These are phyloP conservation scores for Entomyzon cyanotis DNA, from an alignment of 2,113 vertebrate genomes.

Conservation along the genomic window DNA sequence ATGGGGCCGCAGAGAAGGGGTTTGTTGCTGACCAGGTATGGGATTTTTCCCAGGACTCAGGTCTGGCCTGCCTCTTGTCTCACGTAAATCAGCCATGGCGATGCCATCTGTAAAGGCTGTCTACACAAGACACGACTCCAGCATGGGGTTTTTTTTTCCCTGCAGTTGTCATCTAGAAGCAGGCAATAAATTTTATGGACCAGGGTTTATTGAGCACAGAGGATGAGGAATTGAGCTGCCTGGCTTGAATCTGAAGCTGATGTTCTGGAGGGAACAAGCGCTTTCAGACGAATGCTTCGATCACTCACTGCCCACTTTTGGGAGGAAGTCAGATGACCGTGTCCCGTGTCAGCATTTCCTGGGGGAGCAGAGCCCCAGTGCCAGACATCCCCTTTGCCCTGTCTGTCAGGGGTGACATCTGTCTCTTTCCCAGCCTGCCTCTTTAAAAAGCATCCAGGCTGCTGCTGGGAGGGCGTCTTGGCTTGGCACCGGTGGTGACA, in stretches of 20 bases:
- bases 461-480: not conserved
- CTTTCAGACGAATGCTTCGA: not conserved
- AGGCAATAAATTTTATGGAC: constrained; percentile 63
- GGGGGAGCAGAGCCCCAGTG: not conserved
- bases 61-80: not conserved
- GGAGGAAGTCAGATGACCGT: not conserved
- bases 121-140: not conserved
- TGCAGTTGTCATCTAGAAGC: constrained; percentile 58
- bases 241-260: constrained; percentile 38
- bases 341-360: rapidly evolving
- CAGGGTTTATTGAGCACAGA: constrained; percentile 59
- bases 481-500: not conserved
- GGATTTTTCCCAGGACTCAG: not conserved
- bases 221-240: constrained; percentile 59
- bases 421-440: not conserved
- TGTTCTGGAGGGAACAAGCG: not conserved
- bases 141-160: not conserved
- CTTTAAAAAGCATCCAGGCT: not conserved
- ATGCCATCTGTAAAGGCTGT: constrained; percentile 46
- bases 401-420: not conserved
- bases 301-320: not conserved
- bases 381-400: not conserved
- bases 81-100: constrained; percentile 15
- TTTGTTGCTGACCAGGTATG: not conserved
- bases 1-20: not conserved